A percentile compares a stretch with the other conserved stretches of the same genome.
Evolutionary conservation across 2,797 vertebrate genomes (phyloP).

Genomic region (Amphiprion clarkii): DNA sequence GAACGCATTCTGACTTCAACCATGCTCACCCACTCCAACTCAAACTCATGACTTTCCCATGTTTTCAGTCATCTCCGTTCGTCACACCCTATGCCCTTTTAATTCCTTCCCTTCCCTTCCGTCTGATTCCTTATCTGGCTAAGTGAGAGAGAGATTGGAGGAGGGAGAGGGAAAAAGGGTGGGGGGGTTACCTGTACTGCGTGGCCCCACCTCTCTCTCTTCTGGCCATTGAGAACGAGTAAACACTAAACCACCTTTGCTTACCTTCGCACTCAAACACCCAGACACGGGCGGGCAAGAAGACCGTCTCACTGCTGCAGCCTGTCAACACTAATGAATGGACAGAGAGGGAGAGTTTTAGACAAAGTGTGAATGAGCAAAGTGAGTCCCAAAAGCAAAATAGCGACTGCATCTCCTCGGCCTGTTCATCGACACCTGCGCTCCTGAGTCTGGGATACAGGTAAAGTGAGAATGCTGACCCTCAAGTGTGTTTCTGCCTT

Average conservation of each 20-base stretch:
- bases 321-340: slow-evolving; percentile 57
- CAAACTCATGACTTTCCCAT: slow-evolving; percentile 36
- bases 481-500: slow-evolving; percentile 17
- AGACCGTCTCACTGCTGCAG: slow-evolving; percentile 50
- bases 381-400: slow-evolving; percentile 35
- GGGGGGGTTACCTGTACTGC: slow-evolving; percentile 73
- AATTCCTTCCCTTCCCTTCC: slow-evolving; percentile 53
- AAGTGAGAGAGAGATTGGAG: slow-evolving; percentile 58
- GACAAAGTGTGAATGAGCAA: slow-evolving; percentile 42
- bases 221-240: slow-evolving; percentile 76
- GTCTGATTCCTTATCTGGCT: slow-evolving; percentile 73
- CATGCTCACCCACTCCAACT: slow-evolving; percentile 20
- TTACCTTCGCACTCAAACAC: slow-evolving; percentile 72
- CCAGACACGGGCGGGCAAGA: slow-evolving; percentile 46
- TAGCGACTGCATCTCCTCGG: slow-evolving; percentile 37
- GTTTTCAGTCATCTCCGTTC: slow-evolving; percentile 57
- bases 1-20: neutral
- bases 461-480: slow-evolving; percentile 55
- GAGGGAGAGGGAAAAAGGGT: slow-evolving; percentile 30
- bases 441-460: slow-evolving; percentile 67
- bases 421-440: slow-evolving; percentile 24
- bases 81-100: slow-evolving; percentile 64
- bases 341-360: slow-evolving; percentile 39
- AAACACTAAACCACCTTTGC: slow-evolving; percentile 84
- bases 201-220: slow-evolving; percentile 80